Evolutionary conservation across 2,113 vertebrate genomes (phyloP).

Genomic region (Junco hyemalis): DNA sequence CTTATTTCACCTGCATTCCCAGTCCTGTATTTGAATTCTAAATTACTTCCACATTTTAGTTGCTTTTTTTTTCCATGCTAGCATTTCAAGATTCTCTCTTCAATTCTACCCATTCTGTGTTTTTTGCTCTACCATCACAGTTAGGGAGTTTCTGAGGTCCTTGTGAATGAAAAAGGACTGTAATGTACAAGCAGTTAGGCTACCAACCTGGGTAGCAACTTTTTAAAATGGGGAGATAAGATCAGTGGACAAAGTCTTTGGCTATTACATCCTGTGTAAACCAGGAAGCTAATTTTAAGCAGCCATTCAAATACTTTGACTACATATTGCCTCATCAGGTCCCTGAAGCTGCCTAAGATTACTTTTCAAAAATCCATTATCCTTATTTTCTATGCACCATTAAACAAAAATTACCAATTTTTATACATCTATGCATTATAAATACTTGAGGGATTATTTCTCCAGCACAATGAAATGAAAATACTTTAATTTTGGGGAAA

Average conservation of each 20-base stretch:
- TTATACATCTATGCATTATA: slow-evolving; percentile 7
- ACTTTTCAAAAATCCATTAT: slow-evolving; percentile 8
- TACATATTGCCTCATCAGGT: background rate
- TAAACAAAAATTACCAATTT: slow-evolving; percentile 28
- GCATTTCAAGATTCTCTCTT: background rate
- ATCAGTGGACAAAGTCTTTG: background rate
- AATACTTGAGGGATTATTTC: slow-evolving; percentile 39
- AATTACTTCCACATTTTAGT: background rate
- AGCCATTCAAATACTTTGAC: background rate
- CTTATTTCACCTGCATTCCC: background rate
- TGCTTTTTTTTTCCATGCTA: background rate
- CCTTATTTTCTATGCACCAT: slow-evolving; percentile 12
- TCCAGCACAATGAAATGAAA: slow-evolving; percentile 25
- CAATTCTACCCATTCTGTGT: background rate
- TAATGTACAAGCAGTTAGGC: background rate
- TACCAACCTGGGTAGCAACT: background rate
- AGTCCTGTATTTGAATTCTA: background rate
- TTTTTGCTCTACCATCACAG: background rate
- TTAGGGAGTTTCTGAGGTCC: background rate
- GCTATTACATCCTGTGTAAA: background rate
- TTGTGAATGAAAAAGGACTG: background rate
- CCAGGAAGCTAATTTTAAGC: background rate
- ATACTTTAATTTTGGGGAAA: slow-evolving; percentile 27
- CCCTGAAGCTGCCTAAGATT: background rate
- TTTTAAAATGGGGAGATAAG: background rate